phyloP scores from a whole-genome alignment of 2,797 vertebrate species.

The Lemur catta region DNA sequence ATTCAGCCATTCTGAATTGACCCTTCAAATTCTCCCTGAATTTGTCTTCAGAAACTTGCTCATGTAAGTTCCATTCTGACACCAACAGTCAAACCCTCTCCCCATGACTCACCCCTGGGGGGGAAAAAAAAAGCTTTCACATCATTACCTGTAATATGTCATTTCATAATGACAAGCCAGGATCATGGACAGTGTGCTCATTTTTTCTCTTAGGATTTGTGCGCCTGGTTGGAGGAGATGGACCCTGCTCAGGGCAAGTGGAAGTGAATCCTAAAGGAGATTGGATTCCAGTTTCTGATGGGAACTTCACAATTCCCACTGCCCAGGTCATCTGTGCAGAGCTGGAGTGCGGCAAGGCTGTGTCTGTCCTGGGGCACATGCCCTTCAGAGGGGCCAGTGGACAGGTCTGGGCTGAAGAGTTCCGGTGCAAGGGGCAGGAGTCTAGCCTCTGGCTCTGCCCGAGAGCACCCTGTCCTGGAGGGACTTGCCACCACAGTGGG shows the following conservation, averaged over 20 bases:
- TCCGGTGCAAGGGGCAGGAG: slow-evolving; percentile 69
- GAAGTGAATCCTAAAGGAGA: neutral
- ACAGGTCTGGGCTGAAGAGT: slow-evolving; percentile 48
- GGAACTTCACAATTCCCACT: slow-evolving; percentile 47
- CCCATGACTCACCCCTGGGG: neutral
- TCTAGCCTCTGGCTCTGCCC: neutral
- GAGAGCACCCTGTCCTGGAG: neutral
- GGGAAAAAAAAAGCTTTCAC: neutral
- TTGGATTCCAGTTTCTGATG: slow-evolving; percentile 66
- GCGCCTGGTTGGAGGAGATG: neutral
- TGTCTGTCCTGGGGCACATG: neutral
- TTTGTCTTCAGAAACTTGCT: neutral
- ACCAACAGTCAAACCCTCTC: neutral
- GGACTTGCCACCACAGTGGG: neutral
- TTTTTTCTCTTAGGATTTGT: slow-evolving; percentile 42
- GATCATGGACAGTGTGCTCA: neutral
- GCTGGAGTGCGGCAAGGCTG: slow-evolving; percentile 65
- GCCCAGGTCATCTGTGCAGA: slow-evolving; percentile 75
- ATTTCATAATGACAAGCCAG: neutral
- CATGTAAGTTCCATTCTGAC: neutral
- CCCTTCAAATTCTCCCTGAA: neutral
- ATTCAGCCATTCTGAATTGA: neutral
- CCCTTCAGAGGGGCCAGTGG: neutral
- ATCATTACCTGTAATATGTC: neutral
- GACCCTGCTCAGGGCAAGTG: slow-evolving; percentile 47